Percentiles rank a stretch among this genome's conserved stretches.
Conservation (phyloP, 2,888 invertebrate genomes). For the Hylaea fasciaria region DNA sequence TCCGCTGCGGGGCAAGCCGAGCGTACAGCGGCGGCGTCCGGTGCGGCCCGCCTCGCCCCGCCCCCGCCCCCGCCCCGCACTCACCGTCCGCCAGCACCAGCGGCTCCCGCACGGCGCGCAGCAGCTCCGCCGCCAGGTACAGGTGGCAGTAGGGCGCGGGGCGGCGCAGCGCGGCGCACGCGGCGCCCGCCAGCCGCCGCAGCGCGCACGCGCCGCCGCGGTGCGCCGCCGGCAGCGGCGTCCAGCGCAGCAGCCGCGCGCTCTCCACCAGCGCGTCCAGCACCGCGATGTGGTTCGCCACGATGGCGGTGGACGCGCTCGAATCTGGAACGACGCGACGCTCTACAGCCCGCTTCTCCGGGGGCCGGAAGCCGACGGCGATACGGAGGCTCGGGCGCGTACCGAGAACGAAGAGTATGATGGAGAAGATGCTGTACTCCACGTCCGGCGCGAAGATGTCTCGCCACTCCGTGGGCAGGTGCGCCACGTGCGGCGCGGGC, state of each 20-base stretch:
- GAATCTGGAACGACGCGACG: slow-evolving; percentile 16
- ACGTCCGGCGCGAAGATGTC: slow-evolving; percentile 90
- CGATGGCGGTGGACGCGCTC: slow-evolving; percentile 21
- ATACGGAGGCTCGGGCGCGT: slow-evolving; percentile 16
- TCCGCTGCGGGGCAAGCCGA: slow-evolving; percentile 47
- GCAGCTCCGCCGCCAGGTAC: slow-evolving; percentile 54
- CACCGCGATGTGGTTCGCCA: slow-evolving; percentile 35
- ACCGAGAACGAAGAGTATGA: slow-evolving; percentile 59
- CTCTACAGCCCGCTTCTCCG: no score
- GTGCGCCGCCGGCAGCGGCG: background rate
- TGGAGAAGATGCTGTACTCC: slow-evolving; percentile 76
- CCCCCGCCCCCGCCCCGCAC: slow-evolving; percentile 20
- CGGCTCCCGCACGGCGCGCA: slow-evolving; percentile 48
- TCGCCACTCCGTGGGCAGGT: slow-evolving; percentile 89
- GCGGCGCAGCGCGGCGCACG: slow-evolving; percentile 3
- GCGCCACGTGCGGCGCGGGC: slow-evolving; percentile 62
- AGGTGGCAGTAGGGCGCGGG: slow-evolving; percentile 46
- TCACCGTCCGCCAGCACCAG: slow-evolving; percentile 61
- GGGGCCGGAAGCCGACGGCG: no score
- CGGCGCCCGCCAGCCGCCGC: slow-evolving; percentile 18
- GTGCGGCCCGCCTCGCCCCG: no score
- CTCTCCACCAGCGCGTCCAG: slow-evolving; percentile 29
- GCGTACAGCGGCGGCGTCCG: background rate
- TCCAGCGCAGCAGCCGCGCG: slow-evolving; percentile 15
- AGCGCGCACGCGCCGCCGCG: slow-evolving; percentile 8